These are phyloP conservation scores for Pentamera pediparva DNA, from an alignment of 53 echinoderm and acorn worm genomes.

Conservation along the genomic window DNA sequence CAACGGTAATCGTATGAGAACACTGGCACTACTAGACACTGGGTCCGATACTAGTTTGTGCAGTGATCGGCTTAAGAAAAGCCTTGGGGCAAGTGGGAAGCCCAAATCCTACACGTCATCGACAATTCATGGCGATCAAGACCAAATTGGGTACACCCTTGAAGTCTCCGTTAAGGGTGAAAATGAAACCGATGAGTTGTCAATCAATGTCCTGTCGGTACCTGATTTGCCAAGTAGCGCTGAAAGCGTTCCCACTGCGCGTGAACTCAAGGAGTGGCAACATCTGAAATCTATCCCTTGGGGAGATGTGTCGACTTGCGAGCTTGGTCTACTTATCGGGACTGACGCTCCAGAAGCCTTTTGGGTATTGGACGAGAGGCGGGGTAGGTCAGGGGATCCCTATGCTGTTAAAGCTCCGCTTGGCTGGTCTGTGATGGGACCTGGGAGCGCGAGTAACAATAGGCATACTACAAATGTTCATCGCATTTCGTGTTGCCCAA, in stretches of 20 bases:
- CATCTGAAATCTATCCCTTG: slow-evolving; percentile 30
- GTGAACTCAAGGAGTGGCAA: slow-evolving; percentile 29
- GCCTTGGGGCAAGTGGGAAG: slow-evolving; percentile 18
- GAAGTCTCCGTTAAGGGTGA: slow-evolving; percentile 23
- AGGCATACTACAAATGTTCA: slow-evolving; percentile 7
- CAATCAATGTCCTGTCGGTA: slow-evolving; percentile 28
- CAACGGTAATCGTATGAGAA: slow-evolving; percentile 42
- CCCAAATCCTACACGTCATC: slow-evolving; percentile 34
- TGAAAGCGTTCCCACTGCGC: slow-evolving; percentile 12
- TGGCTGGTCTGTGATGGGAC: slow-evolving; percentile 40
- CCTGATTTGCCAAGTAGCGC: slow-evolving; percentile 21
- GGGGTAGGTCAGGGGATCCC: slow-evolving; percentile 36
- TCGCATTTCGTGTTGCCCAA: slow-evolving; percentile 24
- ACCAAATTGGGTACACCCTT: slow-evolving; percentile 27
- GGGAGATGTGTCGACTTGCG: background rate
- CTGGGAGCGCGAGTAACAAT: background rate
- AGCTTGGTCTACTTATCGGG: slow-evolving; percentile 28
- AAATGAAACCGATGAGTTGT: slow-evolving; percentile 23
- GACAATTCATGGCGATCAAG: slow-evolving; percentile 35
- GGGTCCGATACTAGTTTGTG: slow-evolving; percentile 44
- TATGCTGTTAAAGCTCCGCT: slow-evolving; percentile 25
- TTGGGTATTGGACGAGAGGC: slow-evolving; percentile 37
- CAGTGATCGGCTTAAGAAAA: slow-evolving; percentile 20
- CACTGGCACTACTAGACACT: slow-evolving; percentile 35
- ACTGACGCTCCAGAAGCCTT: slow-evolving; percentile 39